A percentile compares a stretch with the other conserved stretches of the same genome.
Evolutionary conservation across 2,888 invertebrate species (phyloP).

Genomic region (Cephus spinipes): DNA sequence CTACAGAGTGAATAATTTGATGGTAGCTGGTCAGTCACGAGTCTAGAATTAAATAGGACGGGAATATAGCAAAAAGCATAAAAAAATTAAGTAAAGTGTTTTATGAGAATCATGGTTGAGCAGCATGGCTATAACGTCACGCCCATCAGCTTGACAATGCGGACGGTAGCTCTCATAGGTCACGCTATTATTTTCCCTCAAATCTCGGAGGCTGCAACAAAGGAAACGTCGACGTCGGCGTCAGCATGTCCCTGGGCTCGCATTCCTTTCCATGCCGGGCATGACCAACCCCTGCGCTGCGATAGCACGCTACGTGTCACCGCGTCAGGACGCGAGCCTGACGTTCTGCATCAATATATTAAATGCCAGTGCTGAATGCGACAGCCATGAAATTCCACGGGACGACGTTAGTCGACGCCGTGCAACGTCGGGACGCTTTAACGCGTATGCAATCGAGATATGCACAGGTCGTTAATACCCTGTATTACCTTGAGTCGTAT

Average conservation of each 20-base stretch:
- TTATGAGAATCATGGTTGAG: not conserved
- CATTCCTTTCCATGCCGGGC: conserved; percentile 37
- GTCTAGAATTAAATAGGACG: not conserved
- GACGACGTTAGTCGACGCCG: not conserved
- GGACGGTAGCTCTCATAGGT: conserved; percentile 2
- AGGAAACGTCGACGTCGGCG: conserved; percentile 24
- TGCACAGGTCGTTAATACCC: not conserved
- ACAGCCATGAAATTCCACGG: not conserved
- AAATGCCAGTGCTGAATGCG: conserved; percentile 1
- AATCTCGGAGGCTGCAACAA: conserved; percentile 37
- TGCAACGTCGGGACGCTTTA: not conserved
- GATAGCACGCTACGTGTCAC: conserved; percentile 27
- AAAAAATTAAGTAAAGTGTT: not conserved
- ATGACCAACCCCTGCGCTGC: conserved; percentile 12
- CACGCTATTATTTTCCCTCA: conserved; percentile 41
- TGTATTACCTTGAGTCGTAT: not conserved
- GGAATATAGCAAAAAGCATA: not conserved
- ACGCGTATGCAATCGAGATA: not conserved
- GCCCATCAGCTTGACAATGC: conserved; percentile 34
- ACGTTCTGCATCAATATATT: conserved; percentile 38
- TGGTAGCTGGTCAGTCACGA: not conserved
- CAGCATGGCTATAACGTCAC: conserved; percentile 11
- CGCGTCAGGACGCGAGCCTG: conserved; percentile 17
- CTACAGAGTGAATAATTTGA: not conserved
- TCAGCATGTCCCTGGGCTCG: conserved; percentile 24